These are phyloP conservation scores for Portunus trituberculatus DNA, from an alignment of 1,140 invertebrate species.

Conservation along the genomic window DNA sequence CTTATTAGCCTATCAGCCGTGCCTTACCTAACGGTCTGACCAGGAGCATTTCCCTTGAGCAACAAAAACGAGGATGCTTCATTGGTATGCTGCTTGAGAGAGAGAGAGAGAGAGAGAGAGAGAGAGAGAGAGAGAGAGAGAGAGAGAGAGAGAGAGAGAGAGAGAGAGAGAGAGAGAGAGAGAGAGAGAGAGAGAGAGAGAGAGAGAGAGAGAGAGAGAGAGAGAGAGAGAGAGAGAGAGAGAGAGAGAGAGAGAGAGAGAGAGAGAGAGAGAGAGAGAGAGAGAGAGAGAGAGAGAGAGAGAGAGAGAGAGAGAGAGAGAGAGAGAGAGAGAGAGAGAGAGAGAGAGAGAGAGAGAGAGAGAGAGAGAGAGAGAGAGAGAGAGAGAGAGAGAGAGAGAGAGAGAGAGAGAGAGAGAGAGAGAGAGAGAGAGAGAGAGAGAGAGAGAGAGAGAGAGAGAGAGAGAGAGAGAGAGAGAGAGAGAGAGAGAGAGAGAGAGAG, in stretches of 20 bases:
- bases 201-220: slow-evolving; percentile 1
- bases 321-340: background rate
- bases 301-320: background rate
- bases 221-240: background rate
- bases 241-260: background rate
- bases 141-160: slow-evolving; percentile 20
- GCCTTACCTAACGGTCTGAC: background rate
- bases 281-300: slow-evolving; percentile 20
- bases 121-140: slow-evolving; percentile 20
- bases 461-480: slow-evolving; percentile 1
- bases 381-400: slow-evolving; percentile 20
- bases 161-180: slow-evolving; percentile 17
- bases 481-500: background rate
- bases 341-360: background rate
- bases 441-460: slow-evolving; percentile 10
- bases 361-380: slow-evolving; percentile 9
- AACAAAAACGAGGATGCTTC: background rate
- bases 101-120: slow-evolving; percentile 9
- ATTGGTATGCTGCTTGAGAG: background rate
- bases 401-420: slow-evolving; percentile 20
- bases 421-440: slow-evolving; percentile 17
- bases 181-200: slow-evolving; percentile 10
- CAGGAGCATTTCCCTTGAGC: background rate
- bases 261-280: slow-evolving; percentile 1
- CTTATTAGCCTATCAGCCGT: background rate